Evolutionary conservation across 2,113 vertebrate species (phyloP).

Genomic region (Scalopus aquaticus): DNA sequence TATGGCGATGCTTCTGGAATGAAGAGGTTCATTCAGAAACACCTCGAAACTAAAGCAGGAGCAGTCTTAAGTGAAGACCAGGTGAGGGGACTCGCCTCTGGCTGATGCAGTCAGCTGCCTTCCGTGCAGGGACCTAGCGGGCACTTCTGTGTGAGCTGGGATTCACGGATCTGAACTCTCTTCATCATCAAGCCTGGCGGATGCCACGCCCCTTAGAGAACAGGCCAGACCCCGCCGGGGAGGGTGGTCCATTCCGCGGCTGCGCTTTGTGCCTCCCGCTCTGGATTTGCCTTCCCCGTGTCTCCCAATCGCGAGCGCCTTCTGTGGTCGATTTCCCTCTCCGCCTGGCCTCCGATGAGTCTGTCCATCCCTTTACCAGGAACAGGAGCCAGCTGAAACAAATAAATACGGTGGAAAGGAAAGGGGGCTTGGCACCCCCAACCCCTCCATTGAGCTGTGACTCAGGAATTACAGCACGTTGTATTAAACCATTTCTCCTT

Average conservation of each 20-base stretch:
- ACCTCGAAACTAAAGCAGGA: not conserved
- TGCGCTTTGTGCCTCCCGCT: not conserved
- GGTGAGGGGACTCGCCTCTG: not conserved
- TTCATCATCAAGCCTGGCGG: not conserved
- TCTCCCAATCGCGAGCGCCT: not conserved
- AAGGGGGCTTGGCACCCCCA: slow-evolving; percentile 69
- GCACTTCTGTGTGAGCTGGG: not conserved
- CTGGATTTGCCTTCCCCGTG: not conserved
- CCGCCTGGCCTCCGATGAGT: slow-evolving; percentile 56
- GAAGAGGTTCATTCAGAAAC: not conserved
- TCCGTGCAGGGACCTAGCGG: not conserved
- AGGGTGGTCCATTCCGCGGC: too few relatives aligned
- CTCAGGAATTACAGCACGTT: slow-evolving; percentile 78
- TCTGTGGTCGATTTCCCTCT: slow-evolving; percentile 48
- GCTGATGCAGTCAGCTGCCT: not conserved
- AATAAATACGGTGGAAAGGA: slow-evolving; percentile 29
- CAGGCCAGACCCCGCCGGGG: not conserved
- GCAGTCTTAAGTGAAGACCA: not conserved
- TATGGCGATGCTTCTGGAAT: not conserved
- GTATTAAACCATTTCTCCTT: slow-evolving; percentile 85
- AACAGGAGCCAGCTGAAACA: slow-evolving; percentile 1
- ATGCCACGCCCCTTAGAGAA: not conserved
- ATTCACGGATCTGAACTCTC: not conserved
- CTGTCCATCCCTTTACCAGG: slow-evolving; percentile 69
- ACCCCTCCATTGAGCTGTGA: slow-evolving; percentile 77